Percentiles rank a stretch among this genome's conserved stretches.
phyloP scores from a whole-genome alignment of 1,140 invertebrate species.

The Brachystomella parvula region DNA sequence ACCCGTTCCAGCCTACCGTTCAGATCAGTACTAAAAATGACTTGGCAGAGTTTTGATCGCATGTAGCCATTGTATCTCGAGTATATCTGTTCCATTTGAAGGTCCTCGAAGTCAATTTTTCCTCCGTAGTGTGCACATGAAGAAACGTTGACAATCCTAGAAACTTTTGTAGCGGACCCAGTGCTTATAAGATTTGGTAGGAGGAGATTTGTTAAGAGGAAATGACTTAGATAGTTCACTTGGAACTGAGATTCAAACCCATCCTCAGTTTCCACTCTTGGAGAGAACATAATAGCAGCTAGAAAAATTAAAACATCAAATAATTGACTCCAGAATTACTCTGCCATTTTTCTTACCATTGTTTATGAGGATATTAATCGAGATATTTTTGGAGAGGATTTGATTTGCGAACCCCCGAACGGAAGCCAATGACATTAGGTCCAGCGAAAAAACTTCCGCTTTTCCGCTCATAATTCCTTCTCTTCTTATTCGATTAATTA shows the following conservation, averaged over 20 bases:
- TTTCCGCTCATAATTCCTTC: constrained; percentile 47
- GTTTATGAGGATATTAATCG: constrained; percentile 67
- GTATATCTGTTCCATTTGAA: constrained; percentile 24
- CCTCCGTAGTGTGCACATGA: constrained; percentile 66
- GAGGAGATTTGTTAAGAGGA: constrained; percentile 73
- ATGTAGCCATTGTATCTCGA: constrained; percentile 55
- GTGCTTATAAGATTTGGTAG: constrained; percentile 12
- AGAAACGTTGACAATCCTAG: constrained; percentile 77
- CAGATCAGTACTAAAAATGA: constrained; percentile 64
- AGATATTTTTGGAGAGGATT: constrained; percentile 54
- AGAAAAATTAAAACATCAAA: neutral
- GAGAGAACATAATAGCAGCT: constrained; percentile 70
- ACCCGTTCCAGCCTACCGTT: constrained; percentile 53
- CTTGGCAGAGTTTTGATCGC: constrained; percentile 79
- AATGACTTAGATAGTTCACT: constrained; percentile 80
- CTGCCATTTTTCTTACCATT: constrained; percentile 52
- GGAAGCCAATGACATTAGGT: constrained; percentile 61
- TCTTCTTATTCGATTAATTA: constrained; percentile 49
- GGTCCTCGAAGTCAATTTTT: constrained; percentile 45
- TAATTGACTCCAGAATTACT: constrained; percentile 45
- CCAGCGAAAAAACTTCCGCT: constrained; percentile 48
- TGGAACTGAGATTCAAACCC: constrained; percentile 74
- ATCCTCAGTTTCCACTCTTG: constrained; percentile 62
- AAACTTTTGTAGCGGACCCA: constrained; percentile 34
- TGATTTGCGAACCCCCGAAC: constrained; percentile 62